Evolutionary conservation across 2,113 vertebrate species (phyloP), one percentile per base, ranked within the genome.

Genomic region (Rattus norvegicus): DNA sequence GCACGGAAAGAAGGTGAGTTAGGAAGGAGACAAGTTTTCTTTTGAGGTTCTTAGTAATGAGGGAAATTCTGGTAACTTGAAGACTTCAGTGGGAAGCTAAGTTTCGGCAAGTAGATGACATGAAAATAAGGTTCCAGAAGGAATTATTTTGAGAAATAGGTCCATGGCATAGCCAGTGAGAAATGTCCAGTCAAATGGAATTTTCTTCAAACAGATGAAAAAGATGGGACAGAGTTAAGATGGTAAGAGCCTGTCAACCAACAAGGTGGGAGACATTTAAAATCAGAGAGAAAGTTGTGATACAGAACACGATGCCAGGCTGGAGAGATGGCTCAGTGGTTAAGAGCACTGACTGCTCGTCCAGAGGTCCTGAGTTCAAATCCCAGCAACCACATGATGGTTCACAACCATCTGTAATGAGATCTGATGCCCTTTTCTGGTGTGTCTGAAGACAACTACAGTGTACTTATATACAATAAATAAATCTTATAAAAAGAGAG

Each of bases 31-130:
- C 65, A 1, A 13, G 69, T 56, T 54, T n/a, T 95, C 73, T 90
- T 19, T 75, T 70, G 83, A 85, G 86, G 56, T 80, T 80, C 61
- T 93, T 67, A 89, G 93, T 81, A 92, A 95, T 30, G 24, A 90
- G 88, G 73, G 89, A 92, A 65, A 90, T 93, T 63, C 43, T 93
- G 56, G 65, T 63, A 79, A 95, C 33, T 88, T 83, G 7, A 79
- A 52, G 88, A 85, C 87, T 97, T 95, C 59, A 39, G 47, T 90
- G 69, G 92, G 91, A 97, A 91, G 28, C 22, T 79, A 75, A 12
- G 52, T 94, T 96, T 85, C 70, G 85, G 19, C 39, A 63, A 67
- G 39, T 39, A 84, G 63, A 67, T 47, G 85, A 77, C 63, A 65
- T 85, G 81, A 88, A 84, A 36, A 77, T 89, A 72, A 92, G 28